Base-by-base conservation (phyloP, 2,113 vertebrate genomes). In the Nothobranchius furzeri region DNA sequence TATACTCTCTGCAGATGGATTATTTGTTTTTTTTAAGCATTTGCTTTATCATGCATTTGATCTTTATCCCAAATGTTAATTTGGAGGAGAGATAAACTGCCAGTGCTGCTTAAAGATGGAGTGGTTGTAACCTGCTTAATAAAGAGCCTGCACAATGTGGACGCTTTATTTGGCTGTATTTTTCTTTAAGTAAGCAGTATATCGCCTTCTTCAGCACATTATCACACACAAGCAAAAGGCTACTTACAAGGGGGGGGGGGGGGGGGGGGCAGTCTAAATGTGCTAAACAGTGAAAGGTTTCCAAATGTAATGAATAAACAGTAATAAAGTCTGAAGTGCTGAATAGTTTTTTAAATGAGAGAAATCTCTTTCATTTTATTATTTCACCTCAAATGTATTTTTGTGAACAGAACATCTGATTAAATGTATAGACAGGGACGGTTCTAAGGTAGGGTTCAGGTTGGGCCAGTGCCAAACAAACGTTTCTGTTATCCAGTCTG, bases 181-280 rank as follows among this genome's bases (percentile, higher is more conserved):
- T 73, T 67, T 71, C 62, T 64, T 68, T 30, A 58, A 77, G 57
- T 81, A 73, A 75, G 57, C 76, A 75, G 54, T 49, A 70, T 25
- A 73, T 52, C 20, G 13, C 60, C 73, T 69, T n/a, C 51, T 77
- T 82, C 76, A 77, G 76, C 76, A 85, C 53, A 57, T 71, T 67
- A 64, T 76, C 64, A 56, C 69, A 68, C 69, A 79, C 75, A 74
- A 71, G 70, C 71, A 71, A 60, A 66, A 75, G 64, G 70, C 76
- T 59, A 72, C 70, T 67, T 64, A 58, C 30, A 83, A 74, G 60
- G n/a, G 62, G 62, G 60, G 64, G 60, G 62, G 62, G 60, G 64
- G 60, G 62, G 64, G 60, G 62, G 64, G 60, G 64, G 60, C 45
- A 66, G 66, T 80, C 78, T 73, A 30, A 30, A 30, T 30, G 30